Conservation (phyloP, 1,140 invertebrate genomes). For the Caenorhabditis elegans region DNA sequence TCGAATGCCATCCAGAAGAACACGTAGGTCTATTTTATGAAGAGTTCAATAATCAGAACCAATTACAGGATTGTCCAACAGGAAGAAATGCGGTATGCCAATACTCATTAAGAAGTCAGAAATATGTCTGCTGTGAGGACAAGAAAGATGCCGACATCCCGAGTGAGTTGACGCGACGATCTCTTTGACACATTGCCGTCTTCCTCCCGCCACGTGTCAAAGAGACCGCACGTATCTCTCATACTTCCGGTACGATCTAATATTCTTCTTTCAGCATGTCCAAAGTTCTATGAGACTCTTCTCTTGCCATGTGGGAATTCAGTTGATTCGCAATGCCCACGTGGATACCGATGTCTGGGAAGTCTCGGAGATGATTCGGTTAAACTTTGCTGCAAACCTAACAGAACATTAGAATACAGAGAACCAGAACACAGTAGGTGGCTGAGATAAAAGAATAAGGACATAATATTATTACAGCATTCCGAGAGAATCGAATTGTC, state of each 20-base stretch:
- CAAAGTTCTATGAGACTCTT: conserved; percentile 3
- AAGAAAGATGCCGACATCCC: conserved; percentile 25
- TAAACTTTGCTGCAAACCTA: conserved; percentile 15
- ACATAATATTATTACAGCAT: neutral
- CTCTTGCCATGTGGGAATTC: neutral
- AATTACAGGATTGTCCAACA: conserved; percentile 3
- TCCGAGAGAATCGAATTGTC: conserved; percentile 12
- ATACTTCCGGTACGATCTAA: too few species aligned
- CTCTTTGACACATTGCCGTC: neutral
- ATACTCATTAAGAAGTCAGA: conserved; percentile 8
- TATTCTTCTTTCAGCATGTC: neutral
- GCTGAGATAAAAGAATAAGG: neutral
- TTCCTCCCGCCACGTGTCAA: neutral
- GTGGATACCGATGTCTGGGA: neutral
- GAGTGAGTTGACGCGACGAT: neutral
- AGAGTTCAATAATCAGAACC: too few species aligned
- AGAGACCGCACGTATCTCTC: neutral
- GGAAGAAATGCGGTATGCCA: conserved; percentile 15
- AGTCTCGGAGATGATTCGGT: conserved; percentile 9
- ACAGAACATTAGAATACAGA: neutral
- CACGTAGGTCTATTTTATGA: neutral
- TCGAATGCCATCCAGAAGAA: conserved; percentile 7
- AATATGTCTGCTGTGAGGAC: conserved; percentile 21
- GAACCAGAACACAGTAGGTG: conserved; percentile 8
- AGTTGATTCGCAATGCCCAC: neutral